Base-by-base conservation (phyloP, 2,113 vertebrate species). In the Tragelaphus buxtoni region DNA sequence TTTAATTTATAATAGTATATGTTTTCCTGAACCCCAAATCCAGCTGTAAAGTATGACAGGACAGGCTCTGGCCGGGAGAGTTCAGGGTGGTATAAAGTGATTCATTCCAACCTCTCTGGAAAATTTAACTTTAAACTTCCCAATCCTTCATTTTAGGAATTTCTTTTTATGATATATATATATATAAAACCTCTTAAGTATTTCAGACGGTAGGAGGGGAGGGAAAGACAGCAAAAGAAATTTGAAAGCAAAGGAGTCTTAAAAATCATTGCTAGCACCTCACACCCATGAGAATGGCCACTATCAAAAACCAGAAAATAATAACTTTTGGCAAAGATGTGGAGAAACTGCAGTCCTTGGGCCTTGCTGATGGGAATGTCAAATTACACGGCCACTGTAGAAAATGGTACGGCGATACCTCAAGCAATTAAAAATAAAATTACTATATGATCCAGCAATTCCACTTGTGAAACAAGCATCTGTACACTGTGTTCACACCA, bases 31-130 rank as follows among this genome's bases (percentile, higher is more conserved):
- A 28, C 63, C 17, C 1, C 2, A 63, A 35, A 61, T 49, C 35
- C 79, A 56, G 58, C 8, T n/a, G 17, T 42, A 26, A 79, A 10
- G 35, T 3, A 8, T 8, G 32, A 32, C 12, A 14, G 47, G 35
- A 28, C 45, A 10, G 45, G 2, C 35, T 74, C 53, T 1, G 12
- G 61, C 14, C 0, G 0, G 5, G 30, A 20, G 42, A 51, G 16
- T 5, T 58, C 8, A 2, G 16, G 39, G 13, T 26, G 16, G 11
- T 30, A 32, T 20, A 3, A 45, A 51, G 5, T 13, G 28, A 47
- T 11, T 18, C 11, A 17, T 53, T 63, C 14, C 13, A 61, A 45
- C 0, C 1, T 2, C 47, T 69, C 8, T 63, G 45, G 16, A 32
- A 17, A 42, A 49, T 18, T 7, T 47, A 89, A 56, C 28, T 61